Percentiles rank a stretch among this genome's conserved stretches.
These are phyloP conservation scores for Rhea pennata DNA, from an alignment of 2,113 vertebrate species.

Conservation along the genomic window DNA sequence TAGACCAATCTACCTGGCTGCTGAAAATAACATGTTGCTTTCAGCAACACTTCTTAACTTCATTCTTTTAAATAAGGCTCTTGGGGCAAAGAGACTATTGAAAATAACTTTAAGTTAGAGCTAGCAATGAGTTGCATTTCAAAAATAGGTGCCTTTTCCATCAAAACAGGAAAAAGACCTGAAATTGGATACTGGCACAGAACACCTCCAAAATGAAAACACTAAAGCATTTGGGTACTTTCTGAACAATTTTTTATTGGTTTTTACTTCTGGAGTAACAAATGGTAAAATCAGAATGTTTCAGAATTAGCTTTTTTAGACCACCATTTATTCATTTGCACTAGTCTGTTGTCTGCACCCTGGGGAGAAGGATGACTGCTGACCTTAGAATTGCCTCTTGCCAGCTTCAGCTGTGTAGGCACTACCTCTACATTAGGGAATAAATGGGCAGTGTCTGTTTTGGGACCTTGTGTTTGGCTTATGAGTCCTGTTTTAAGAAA, in stretches of 20 bases:
- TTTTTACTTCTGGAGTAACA: neutral
- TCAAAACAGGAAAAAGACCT: neutral
- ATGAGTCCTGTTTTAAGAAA: neutral
- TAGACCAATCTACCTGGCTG: neutral
- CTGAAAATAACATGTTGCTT: neutral
- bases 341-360: neutral
- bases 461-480: neutral
- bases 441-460: neutral
- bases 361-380: neutral
- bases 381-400: neutral
- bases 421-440: neutral
- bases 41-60: neutral
- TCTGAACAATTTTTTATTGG: neutral
- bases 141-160: neutral
- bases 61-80: neutral
- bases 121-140: neutral
- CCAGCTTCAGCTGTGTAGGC: neutral
- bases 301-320: constrained; percentile 13
- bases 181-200: neutral
- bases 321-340: neutral
- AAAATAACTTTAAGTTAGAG: neutral
- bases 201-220: constrained; percentile 5
- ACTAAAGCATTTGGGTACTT: constrained; percentile 15
- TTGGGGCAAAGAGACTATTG: neutral
- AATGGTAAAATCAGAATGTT: constrained; percentile 29